These are phyloP conservation scores for Dexiosoma caninum DNA, from an alignment of 2,888 invertebrate species.

Conservation along the genomic window DNA sequence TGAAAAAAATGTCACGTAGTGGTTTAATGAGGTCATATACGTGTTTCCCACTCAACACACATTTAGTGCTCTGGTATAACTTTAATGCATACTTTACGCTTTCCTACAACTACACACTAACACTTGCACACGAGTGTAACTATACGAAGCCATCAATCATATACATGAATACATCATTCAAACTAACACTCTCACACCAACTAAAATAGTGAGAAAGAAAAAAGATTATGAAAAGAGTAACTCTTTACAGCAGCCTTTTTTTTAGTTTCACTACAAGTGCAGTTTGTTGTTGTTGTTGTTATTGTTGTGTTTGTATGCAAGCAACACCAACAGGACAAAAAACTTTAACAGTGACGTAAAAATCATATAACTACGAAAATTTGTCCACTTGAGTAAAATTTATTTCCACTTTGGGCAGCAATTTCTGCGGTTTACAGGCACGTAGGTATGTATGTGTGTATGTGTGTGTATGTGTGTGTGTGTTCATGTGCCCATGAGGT, in stretches of 20 bases:
- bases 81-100: constrained; percentile 52
- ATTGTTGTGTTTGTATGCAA: neutral
- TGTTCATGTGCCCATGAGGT: neutral
- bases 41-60: constrained; percentile 63
- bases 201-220: neutral
- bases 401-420: constrained; percentile 53
- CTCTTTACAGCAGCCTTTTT: constrained; percentile 16
- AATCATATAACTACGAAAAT: constrained; percentile 57
- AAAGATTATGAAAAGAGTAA: neutral
- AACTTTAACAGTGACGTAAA: constrained; percentile 38
- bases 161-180: constrained; percentile 42
- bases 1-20: constrained; percentile 63
- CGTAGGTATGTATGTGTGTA: neutral
- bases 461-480: neutral
- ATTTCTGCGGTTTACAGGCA: constrained; percentile 27
- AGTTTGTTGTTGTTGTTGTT: neutral
- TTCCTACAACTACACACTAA: constrained; percentile 16
- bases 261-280: neutral
- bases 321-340: constrained; percentile 10
- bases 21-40: constrained; percentile 65
- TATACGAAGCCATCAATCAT: neutral
- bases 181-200: constrained; percentile 7
- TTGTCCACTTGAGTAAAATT: constrained; percentile 58
- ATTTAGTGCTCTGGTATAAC: constrained; percentile 54
- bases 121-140: constrained; percentile 9